Evolutionary conservation across 2,888 invertebrate genomes (phyloP), one percentile per base, ranked within the genome.

Genomic region (Criorhina ranunculi): DNA sequence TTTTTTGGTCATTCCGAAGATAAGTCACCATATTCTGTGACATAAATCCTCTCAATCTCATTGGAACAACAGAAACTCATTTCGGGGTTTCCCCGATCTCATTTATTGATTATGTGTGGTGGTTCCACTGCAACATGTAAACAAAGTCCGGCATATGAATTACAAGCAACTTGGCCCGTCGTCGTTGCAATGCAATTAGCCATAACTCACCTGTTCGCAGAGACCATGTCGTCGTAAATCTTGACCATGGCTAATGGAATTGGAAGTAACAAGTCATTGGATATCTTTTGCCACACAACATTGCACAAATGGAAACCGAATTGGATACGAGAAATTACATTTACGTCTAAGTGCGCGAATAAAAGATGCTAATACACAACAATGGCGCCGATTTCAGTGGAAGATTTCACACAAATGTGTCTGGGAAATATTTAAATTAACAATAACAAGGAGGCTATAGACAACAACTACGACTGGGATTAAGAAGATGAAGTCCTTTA

Each of bases 181-280:
- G 19, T 53, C 64, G 37, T 44, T 69, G 60, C 60, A 69, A 11
- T 29, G 55, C 70, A 78, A 70, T 70, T 70, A 64, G 64, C 70
- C 55, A 78, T 78, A 64, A 78, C 35, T 78, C 78, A 78, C 70
- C 78, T 77, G 67, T 29, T 33, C 5, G 33, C 31, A 8, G 3
- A 78, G 70, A 78, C 70, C 70, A 70, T 70, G 62, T 64, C 70
- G 6, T 24, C 46, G 55, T 78, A 70, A 78, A 78, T 70, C 70
- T 40, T 49, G 40, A 42, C 60, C 69, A 78, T 53, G 62, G 62
- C 62, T 78, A 75, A 75, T 75, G 75, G 60, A 78, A 60, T 24
- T 59, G 12, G 53, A 37, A 64, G n/a, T 17, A 67, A 49, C 62
- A 46, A 46, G 62, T 17, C 44, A 62, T 17, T 62, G 17, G 33